These are phyloP conservation scores for Mus pahari DNA, from an alignment of 2,113 vertebrate genomes.

Conservation along the genomic window DNA sequence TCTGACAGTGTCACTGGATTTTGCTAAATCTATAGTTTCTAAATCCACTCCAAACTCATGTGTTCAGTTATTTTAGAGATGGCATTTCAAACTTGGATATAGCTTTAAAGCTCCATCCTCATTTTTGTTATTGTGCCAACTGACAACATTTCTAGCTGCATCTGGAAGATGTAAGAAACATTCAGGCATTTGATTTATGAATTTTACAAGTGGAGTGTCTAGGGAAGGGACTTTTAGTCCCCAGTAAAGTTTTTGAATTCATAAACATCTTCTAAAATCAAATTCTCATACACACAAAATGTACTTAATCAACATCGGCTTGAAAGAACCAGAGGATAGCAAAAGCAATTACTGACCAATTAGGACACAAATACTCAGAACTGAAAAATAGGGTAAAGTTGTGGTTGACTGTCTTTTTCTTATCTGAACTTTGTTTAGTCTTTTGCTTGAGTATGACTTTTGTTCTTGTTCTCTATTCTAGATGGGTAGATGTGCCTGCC, in stretches of 20 bases:
- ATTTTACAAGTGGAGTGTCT: slow-evolving; percentile 59
- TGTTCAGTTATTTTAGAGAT: slow-evolving; percentile 24
- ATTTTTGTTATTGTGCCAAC: slow-evolving; percentile 44
- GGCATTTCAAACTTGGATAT: slow-evolving; percentile 67
- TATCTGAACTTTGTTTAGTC: not conserved
- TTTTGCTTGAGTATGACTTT: slow-evolving; percentile 34
- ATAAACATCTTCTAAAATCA: slow-evolving; percentile 76
- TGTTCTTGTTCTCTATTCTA: not conserved
- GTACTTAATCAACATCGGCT: slow-evolving; percentile 62
- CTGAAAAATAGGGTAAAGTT: not conserved
- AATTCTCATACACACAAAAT: slow-evolving; percentile 55
- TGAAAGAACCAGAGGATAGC: slow-evolving; percentile 48
- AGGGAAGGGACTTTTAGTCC: slow-evolving; percentile 66
- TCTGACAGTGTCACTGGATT: no score
- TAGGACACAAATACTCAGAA: not conserved
- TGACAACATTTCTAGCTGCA: slow-evolving; percentile 54
- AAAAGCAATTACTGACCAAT: slow-evolving; percentile 55
- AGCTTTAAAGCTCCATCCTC: slow-evolving; percentile 1
- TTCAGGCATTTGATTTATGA: slow-evolving; percentile 74
- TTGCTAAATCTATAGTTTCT: slow-evolving; percentile 35
- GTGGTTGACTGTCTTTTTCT: not conserved
- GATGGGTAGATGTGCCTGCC: not conserved
- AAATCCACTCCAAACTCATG: slow-evolving; percentile 64
- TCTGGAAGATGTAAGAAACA: slow-evolving; percentile 64
- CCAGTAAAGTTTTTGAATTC: slow-evolving; percentile 69